Percentiles rank a stretch among this genome's conserved stretches.
Evolutionary conservation across 2,113 vertebrate genomes (phyloP).

Genomic region (Syrmaticus mikado): DNA sequence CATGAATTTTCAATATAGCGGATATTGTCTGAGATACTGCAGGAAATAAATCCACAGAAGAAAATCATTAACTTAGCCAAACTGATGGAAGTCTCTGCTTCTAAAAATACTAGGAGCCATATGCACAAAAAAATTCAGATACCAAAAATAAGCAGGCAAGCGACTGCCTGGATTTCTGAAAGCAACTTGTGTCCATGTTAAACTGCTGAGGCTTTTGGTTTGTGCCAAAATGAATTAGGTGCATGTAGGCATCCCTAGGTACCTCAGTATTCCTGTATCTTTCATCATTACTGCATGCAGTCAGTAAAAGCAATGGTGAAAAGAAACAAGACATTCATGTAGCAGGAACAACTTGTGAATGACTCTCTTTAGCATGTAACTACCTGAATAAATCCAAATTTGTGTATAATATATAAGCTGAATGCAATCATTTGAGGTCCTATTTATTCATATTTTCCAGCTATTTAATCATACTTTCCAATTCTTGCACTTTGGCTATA

Average conservation of each 20-base stretch:
- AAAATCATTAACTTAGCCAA: neutral
- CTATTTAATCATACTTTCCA: neutral
- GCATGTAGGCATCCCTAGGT: neutral
- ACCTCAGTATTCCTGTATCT: neutral
- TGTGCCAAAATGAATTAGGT: neutral
- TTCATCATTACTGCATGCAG: neutral
- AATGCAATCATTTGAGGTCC: neutral
- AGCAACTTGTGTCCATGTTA: neutral
- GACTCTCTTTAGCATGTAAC: neutral
- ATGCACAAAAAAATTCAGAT: neutral
- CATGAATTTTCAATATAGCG: neutral
- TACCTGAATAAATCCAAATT: neutral
- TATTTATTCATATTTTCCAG: neutral
- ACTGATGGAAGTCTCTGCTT: neutral
- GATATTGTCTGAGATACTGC: neutral
- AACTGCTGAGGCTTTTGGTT: neutral
- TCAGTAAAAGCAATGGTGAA: neutral
- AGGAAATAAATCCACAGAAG: neutral
- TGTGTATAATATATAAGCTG: neutral
- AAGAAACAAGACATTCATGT: neutral
- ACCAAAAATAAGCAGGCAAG: neutral
- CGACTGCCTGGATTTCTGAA: neutral
- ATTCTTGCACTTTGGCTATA: neutral
- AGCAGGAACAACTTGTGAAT: neutral
- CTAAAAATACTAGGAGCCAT: neutral